Base-by-base conservation (phyloP, 64 coral and sea anemone species). In the Montipora foliosa region DNA sequence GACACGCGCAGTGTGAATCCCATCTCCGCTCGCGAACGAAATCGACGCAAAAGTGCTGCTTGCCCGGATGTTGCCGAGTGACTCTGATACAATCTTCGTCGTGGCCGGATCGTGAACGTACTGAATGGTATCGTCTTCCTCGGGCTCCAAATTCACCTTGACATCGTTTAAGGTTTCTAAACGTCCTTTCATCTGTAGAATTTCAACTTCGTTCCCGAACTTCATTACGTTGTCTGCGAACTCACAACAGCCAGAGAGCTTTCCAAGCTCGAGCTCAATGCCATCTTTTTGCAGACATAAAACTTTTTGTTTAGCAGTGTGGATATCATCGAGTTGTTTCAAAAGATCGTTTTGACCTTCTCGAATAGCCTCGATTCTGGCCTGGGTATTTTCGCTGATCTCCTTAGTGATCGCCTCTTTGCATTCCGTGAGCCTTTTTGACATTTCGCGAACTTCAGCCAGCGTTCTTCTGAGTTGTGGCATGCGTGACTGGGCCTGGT, bases 11-110 rank as follows among this genome's bases (percentile, higher is more conserved):
- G 97, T 98, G 45, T 95, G 91, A 24, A 95, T 95, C 1, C 97
- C 97, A n/a, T 95, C 97, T 21, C 97, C 97, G 69, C 91, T 93
- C 13, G 94, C 97, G 77, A 93, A 98, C 17, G 97, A 98, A 17
- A 98, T 93, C 48, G 97, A 98, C 62, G 97, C 97, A 90, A 98
- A 98, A 37, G 97, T 98, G 69, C 97, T 98, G 17, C 94, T 93
- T 24, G 97, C 94, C 48, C 90, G 97, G 19, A 98, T 98, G 44
- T 67, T 72, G 7, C 97, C 97, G 46, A 98, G 44, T 12, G 91
- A 95, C 16, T 98, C 87, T 19, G 90, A 84, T 12, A 98, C 97
- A 60, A 29, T 87, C 67, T 60, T 82, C 9, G 89, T 88, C 57
- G 74, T 88, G 69, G 83, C 87, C 4, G 87, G 79, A 50, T 98